A percentile compares a stretch with the other conserved stretches of the same genome.
Evolutionary conservation across 2,888 invertebrate species (phyloP).

Genomic region (Tipula confusa): DNA sequence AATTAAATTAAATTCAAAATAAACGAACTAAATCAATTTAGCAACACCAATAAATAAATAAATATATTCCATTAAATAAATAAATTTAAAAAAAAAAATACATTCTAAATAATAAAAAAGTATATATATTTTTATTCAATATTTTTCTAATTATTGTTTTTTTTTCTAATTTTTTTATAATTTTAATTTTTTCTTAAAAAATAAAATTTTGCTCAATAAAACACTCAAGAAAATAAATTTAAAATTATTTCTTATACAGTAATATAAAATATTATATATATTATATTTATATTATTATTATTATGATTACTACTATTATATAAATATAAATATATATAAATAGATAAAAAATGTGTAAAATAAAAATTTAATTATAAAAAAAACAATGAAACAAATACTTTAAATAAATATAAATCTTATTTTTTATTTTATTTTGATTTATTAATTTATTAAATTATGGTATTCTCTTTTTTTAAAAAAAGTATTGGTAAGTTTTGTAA

Average conservation of each 20-base stretch:
- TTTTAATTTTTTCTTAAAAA: neutral
- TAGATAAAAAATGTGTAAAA: slow-evolving; percentile 20
- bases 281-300: slow-evolving; percentile 1
- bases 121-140: slow-evolving; percentile 7
- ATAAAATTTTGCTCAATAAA: slow-evolving; percentile 4
- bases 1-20: neutral
- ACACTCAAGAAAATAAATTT: neutral
- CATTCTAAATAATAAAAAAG: neutral
- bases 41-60: slow-evolving; percentile 5
- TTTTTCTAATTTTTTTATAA: neutral
- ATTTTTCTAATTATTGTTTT: slow-evolving; percentile 7
- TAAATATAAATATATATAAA: neutral
- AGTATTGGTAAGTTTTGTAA: no score
- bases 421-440: slow-evolving; percentile 7
- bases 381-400: slow-evolving; percentile 21
- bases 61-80: slow-evolving; percentile 20
- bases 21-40: neutral
- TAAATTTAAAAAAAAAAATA: neutral
- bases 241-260: neutral
- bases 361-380: neutral
- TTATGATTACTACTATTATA: neutral
- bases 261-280: neutral
- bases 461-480: no score
- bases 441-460: no score
- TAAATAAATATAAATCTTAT: slow-evolving; percentile 9